These are phyloP conservation scores for Hippocampus mohnikei DNA, from an alignment of 2,113 vertebrate genomes.

Conservation along the genomic window DNA sequence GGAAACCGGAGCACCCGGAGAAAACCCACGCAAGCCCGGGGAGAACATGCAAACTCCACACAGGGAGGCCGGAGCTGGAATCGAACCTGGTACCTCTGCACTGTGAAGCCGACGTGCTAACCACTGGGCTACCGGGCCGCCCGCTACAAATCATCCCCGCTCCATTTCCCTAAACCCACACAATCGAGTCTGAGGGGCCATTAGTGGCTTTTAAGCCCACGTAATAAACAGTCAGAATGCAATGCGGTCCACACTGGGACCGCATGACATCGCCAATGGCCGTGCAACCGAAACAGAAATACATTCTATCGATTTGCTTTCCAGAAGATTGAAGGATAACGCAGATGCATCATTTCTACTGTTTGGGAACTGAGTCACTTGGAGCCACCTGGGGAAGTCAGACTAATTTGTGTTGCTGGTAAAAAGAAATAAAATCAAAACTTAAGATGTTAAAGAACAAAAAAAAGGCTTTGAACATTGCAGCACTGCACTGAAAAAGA, in stretches of 20 bases:
- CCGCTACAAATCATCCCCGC: not conserved
- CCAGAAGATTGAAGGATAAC: slow-evolving; percentile 19
- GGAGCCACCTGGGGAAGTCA: no score
- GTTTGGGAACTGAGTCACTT: not conserved
- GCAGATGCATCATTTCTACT: slow-evolving; percentile 22
- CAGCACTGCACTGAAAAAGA: no score
- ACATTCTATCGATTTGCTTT: slow-evolving; percentile 43
- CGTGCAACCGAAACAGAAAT: slow-evolving; percentile 47
- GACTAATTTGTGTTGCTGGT: not conserved
- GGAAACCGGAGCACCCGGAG: no score
- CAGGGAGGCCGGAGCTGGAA: no score
- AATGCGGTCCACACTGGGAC: slow-evolving; percentile 5
- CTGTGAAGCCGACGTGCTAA: no score
- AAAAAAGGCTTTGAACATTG: no score
- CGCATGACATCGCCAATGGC: slow-evolving; percentile 20
- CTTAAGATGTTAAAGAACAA: no score
- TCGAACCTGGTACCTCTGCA: no score
- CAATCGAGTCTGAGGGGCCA: slow-evolving; percentile 27
- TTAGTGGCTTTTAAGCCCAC: slow-evolving; percentile 42
- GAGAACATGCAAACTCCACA: no score
- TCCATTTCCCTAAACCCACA: not conserved
- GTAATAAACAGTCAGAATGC: slow-evolving; percentile 41
- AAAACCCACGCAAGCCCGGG: no score
- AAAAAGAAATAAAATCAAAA: not conserved
- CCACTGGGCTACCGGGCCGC: no score